These are phyloP conservation scores for Coremacera marginata DNA, from an alignment of 2,888 invertebrate genomes.

Conservation along the genomic window DNA sequence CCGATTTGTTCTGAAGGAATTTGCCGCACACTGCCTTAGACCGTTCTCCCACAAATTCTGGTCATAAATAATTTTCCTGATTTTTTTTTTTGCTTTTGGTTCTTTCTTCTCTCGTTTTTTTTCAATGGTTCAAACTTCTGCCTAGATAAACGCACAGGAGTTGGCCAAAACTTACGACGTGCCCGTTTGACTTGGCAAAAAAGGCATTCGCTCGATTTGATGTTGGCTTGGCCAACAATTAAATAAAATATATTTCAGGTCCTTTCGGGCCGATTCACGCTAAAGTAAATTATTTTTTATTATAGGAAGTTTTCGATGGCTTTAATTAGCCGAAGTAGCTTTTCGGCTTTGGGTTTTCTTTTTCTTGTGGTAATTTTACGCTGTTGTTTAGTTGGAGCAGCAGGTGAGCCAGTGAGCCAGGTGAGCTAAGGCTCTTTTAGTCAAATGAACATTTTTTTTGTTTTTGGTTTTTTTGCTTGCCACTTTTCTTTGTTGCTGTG, in stretches of 20 bases:
- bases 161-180: too few relatives aligned
- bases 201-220: neutral
- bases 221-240: conserved; percentile 10
- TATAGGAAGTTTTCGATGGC: conserved; percentile 58
- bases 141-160: too few relatives aligned
- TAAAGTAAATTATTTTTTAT: conserved; percentile 56
- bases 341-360: conserved; percentile 5
- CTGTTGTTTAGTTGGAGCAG: neutral
- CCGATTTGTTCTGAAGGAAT: conserved; percentile 2
- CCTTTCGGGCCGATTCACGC: conserved; percentile 43
- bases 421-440: neutral
- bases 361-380: conserved; percentile 14
- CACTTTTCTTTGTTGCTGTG: neutral
- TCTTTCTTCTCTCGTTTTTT: neutral
- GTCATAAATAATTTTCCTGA: too few relatives aligned
- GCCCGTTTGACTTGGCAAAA: too few relatives aligned
- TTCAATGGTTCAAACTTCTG: too few relatives aligned
- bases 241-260: neutral
- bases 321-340: conserved; percentile 57
- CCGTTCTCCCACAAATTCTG: neutral
- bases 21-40: neutral
- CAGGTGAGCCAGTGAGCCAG: neutral
- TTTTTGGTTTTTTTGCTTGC: conserved; percentile 1
- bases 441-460: conserved; percentile 14
- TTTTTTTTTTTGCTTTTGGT: neutral